Conservation (phyloP, 2,888 invertebrate species). For the Leptinotarsa haldemani region DNA sequence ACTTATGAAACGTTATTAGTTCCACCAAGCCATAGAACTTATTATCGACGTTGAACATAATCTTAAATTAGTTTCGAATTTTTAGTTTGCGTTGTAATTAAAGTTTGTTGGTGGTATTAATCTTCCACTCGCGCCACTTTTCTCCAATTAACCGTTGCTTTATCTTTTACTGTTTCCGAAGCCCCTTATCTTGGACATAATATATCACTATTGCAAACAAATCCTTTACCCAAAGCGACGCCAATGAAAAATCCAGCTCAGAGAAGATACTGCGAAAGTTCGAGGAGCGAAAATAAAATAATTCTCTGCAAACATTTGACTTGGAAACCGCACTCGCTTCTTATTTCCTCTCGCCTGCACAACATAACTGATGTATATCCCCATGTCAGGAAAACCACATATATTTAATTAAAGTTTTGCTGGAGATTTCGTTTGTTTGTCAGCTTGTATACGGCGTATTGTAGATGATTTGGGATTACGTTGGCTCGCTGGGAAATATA, state of each 20-base stretch:
- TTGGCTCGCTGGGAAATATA: constrained; percentile 20
- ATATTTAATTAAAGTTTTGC: constrained; percentile 38
- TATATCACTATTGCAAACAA: not conserved
- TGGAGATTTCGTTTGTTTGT: constrained; percentile 34
- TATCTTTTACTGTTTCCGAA: too few relatives aligned
- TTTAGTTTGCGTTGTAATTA: too few relatives aligned
- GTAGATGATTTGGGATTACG: constrained; percentile 25
- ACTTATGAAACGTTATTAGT: too few relatives aligned
- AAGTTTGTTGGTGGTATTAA: too few relatives aligned
- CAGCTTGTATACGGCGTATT: constrained; percentile 20
- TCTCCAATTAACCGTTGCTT: too few relatives aligned
- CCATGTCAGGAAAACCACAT: constrained; percentile 29
- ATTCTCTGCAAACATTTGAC: constrained; percentile 20
- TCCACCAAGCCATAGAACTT: too few relatives aligned
- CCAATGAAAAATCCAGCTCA: not conserved
- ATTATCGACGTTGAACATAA: too few relatives aligned
- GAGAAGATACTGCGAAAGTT: constrained; percentile 11
- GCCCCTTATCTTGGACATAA: too few relatives aligned
- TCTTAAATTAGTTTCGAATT: too few relatives aligned
- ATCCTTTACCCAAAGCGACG: not conserved
- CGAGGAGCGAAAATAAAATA: constrained; percentile 15
- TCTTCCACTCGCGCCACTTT: too few relatives aligned
- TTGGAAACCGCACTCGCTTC: constrained; percentile 24
- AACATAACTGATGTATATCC: constrained; percentile 16
- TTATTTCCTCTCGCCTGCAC: constrained; percentile 26